Evolutionary conservation across 2,797 vertebrate species (phyloP).

Genomic region (Eospalax fontanierii): DNA sequence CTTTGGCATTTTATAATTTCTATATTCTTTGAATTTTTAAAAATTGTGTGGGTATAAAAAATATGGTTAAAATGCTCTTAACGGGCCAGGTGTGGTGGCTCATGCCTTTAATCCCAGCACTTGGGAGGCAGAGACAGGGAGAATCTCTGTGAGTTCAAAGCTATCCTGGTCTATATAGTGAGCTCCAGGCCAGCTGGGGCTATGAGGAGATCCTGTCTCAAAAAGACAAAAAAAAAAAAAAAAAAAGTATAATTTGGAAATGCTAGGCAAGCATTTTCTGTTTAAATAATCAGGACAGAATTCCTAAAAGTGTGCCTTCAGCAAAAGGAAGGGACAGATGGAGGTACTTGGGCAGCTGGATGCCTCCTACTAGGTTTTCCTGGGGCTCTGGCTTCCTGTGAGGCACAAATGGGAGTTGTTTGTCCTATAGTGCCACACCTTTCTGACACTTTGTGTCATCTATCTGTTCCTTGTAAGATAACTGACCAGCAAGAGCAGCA

Average conservation of each 20-base stretch:
- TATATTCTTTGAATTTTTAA: not conserved
- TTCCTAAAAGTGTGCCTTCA: not conserved
- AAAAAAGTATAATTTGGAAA: not conserved
- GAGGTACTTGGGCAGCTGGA: not conserved
- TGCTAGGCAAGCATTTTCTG: not conserved
- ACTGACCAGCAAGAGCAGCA: not conserved
- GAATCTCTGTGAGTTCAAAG: no score
- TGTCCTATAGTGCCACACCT: not conserved
- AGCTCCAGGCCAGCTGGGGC: no score
- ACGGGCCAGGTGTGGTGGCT: not conserved
- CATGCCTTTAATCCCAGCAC: no score
- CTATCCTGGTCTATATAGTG: no score
- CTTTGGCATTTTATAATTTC: not conserved
- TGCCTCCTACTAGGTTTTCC: not conserved
- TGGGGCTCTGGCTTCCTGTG: not conserved
- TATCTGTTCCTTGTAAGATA: not conserved
- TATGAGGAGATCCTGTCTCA: no score
- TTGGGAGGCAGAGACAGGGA: no score
- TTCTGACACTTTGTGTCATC: not conserved
- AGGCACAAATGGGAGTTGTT: not conserved
- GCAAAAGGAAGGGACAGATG: not conserved
- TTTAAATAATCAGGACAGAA: not conserved
- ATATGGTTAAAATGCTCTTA: not conserved
- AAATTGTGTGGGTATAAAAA: not conserved
- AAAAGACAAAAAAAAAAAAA: no score